Percentiles rank a stretch among this genome's conserved stretches.
Conservation (phyloP, 2,113 vertebrate species). For the Vicugna pacos region DNA sequence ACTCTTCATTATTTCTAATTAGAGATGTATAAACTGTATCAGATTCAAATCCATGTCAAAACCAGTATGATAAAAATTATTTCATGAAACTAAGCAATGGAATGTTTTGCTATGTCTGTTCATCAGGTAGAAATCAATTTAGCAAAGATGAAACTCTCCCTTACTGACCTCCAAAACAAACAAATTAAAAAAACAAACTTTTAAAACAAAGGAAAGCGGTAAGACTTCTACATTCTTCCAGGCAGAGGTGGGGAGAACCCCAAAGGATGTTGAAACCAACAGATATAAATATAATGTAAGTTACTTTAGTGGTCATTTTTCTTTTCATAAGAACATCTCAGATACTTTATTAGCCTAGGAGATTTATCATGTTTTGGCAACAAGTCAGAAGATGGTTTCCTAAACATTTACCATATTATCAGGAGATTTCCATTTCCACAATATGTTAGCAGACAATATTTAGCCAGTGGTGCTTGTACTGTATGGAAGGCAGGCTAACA, state of each 20-base stretch:
- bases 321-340: not conserved
- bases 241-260: not conserved
- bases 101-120: not conserved
- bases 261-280: not conserved
- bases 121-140: constrained; percentile 6
- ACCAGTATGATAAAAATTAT: not conserved
- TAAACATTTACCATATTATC: constrained; percentile 45
- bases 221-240: not conserved
- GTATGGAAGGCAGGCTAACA: not conserved
- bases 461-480: not conserved
- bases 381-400: constrained; percentile 9
- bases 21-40: not conserved
- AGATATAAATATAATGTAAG: constrained; percentile 29
- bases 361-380: not conserved
- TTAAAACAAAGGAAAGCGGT: not conserved
- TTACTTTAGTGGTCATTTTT: not conserved
- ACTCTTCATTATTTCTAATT: not conserved
- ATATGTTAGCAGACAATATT: constrained; percentile 37
- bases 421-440: constrained; percentile 25
- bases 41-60: constrained; percentile 41
- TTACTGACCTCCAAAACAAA: not conserved
- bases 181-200: not conserved
- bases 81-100: not conserved
- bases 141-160: not conserved
- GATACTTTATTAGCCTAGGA: not conserved